phyloP scores from a whole-genome alignment of 2,797 vertebrate species.

The Erithacus rubecula region DNA sequence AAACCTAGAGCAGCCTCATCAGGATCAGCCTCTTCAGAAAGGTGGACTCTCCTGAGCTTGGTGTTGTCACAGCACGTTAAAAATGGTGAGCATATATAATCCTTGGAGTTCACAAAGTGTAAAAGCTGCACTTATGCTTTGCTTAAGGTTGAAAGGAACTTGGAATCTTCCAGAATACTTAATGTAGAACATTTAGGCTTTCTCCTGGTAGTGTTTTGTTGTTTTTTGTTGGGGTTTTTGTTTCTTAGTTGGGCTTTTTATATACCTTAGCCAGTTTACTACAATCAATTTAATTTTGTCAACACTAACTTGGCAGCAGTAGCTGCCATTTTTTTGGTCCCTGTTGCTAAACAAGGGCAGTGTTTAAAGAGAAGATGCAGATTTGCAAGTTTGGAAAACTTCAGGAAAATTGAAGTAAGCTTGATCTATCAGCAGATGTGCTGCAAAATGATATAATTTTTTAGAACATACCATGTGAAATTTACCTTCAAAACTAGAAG shows the following conservation, averaged over 20 bases:
- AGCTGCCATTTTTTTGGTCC: not conserved
- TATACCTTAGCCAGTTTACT: not conserved
- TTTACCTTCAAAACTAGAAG: not conserved
- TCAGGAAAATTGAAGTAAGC: not conserved
- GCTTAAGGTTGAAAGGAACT: not conserved
- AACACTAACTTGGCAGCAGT: not conserved
- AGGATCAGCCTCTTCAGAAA: conserved; percentile 75
- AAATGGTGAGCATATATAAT: conserved; percentile 77
- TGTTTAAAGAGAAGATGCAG: not conserved
- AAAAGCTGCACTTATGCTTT: not conserved
- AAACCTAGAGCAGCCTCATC: conserved; percentile 44
- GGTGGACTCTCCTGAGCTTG: conserved; percentile 89
- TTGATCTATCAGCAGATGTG: not conserved
- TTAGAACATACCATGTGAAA: not conserved
- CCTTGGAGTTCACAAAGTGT: not conserved
- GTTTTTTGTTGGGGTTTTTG: not conserved
- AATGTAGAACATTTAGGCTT: not conserved
- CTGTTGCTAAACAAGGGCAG: not conserved
- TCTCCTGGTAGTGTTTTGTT: not conserved
- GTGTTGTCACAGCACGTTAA: conserved; percentile 88
- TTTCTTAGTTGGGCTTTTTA: not conserved
- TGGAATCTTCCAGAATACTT: not conserved
- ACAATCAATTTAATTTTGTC: not conserved
- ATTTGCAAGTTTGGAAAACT: not conserved
- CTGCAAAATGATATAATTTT: not conserved